A percentile compares a stretch with the other conserved stretches of the same genome.
Conservation (phyloP, 2,888 invertebrate genomes). For the Tinea trinotella region DNA sequence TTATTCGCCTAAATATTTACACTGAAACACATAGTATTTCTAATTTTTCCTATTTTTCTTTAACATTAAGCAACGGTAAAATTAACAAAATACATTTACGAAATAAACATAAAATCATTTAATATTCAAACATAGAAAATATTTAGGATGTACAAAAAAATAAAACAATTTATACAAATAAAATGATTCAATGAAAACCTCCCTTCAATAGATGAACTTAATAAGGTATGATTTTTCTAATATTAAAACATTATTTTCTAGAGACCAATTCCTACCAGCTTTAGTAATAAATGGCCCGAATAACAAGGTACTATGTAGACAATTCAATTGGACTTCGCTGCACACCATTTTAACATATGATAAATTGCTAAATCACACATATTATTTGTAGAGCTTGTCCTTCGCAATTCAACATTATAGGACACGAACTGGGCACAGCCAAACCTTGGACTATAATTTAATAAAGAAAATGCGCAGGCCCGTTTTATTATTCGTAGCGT, state of each 20-base stretch:
- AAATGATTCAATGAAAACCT: slow-evolving; percentile 1
- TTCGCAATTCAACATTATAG: neutral
- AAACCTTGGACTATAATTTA: too few species aligned
- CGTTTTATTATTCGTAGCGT: neutral
- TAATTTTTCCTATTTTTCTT: slow-evolving; percentile 45
- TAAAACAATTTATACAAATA: slow-evolving; percentile 56
- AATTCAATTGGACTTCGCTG: neutral
- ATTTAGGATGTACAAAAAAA: slow-evolving; percentile 46
- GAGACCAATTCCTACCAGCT: neutral
- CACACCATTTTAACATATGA: too few species aligned
- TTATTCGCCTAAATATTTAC: slow-evolving; percentile 68
- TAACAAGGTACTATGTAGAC: neutral
- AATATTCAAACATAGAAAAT: slow-evolving; percentile 44
- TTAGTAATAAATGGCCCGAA: neutral
- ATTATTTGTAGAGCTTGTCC: too few species aligned
- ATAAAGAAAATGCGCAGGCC: neutral
- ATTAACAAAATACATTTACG: slow-evolving; percentile 31
- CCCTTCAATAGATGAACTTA: neutral
- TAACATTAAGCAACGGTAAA: slow-evolving; percentile 62
- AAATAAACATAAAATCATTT: slow-evolving; percentile 39
- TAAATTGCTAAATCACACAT: too few species aligned
- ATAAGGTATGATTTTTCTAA: neutral
- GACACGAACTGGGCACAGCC: too few species aligned
- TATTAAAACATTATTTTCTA: neutral
- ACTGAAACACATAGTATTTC: slow-evolving; percentile 65